phyloP scores from a whole-genome alignment of 2,113 vertebrate species.

The Scomber japonicus region DNA sequence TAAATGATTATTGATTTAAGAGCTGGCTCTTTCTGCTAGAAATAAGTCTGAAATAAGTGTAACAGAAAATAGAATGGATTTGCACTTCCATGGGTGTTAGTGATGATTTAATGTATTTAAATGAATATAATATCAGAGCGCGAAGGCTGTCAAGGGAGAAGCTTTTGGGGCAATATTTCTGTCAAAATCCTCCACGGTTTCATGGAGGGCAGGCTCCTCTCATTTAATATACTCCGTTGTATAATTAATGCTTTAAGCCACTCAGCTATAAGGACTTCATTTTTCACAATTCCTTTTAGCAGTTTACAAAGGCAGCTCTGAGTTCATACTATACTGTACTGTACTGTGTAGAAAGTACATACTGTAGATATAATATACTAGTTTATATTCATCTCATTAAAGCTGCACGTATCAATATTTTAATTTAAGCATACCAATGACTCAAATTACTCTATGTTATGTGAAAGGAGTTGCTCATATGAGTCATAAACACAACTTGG shows the following conservation, averaged over 20 bases:
- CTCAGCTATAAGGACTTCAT: slow-evolving; percentile 62
- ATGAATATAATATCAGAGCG: slow-evolving; percentile 77
- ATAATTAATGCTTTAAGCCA: slow-evolving; percentile 80
- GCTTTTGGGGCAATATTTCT: slow-evolving; percentile 74
- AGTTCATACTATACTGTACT: slow-evolving; percentile 6
- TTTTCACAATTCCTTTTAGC: slow-evolving; percentile 66
- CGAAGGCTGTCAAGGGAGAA: slow-evolving; percentile 65
- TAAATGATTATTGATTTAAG: slow-evolving; percentile 83
- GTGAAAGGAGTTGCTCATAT: too few relatives aligned
- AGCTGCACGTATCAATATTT: slow-evolving; percentile 1
- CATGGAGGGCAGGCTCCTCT: slow-evolving; percentile 68
- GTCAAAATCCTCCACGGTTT: slow-evolving; percentile 77
- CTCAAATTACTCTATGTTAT: too few relatives aligned
- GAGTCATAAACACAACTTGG: too few relatives aligned
- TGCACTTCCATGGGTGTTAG: slow-evolving; percentile 72
- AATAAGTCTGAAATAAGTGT: slow-evolving; percentile 75
- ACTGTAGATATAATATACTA: not conserved
- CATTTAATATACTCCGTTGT: slow-evolving; percentile 72
- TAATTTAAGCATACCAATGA: not conserved
- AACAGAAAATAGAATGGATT: slow-evolving; percentile 76
- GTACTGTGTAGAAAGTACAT: not conserved
- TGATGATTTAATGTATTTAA: slow-evolving; percentile 79
- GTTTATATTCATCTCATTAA: slow-evolving; percentile 7
- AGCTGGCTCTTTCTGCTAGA: slow-evolving; percentile 55
- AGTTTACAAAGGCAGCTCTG: slow-evolving; percentile 43